Percentiles rank a stretch among this genome's conserved stretches.
phyloP scores from a whole-genome alignment of 2,113 vertebrate species.

The Cavia porcellus region DNA sequence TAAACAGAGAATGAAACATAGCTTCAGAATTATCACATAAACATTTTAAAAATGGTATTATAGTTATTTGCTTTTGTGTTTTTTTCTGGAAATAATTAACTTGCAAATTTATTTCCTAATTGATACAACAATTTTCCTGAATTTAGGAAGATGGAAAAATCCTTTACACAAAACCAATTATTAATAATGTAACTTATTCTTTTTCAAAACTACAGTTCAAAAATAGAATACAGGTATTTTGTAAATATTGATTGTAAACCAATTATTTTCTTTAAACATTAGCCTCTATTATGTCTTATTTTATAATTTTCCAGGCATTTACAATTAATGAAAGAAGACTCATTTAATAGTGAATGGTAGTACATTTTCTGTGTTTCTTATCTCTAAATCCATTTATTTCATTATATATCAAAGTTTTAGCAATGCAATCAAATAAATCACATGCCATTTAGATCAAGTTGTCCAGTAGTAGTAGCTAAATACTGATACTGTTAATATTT shows the following conservation, averaged over 20 bases:
- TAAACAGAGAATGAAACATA: neutral
- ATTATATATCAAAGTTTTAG: neutral
- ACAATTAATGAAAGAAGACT: neutral
- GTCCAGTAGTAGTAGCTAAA: neutral
- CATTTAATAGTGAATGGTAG: neutral
- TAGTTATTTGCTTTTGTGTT: neutral
- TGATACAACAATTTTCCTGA: neutral
- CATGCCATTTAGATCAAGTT: neutral
- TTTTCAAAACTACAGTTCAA: neutral
- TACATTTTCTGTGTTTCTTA: neutral
- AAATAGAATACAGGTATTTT: neutral
- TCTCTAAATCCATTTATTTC: neutral
- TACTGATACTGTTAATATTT: neutral
- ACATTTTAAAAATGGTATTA: neutral
- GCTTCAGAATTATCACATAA: neutral
- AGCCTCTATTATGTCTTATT: neutral
- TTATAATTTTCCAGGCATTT: neutral
- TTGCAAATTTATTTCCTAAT: constrained; percentile 16
- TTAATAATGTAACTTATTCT: neutral
- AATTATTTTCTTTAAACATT: neutral
- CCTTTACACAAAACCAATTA: neutral
- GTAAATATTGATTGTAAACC: neutral
- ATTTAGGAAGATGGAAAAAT: neutral
- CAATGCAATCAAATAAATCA: neutral
- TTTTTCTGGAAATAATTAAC: neutral